A percentile compares a stretch with the other conserved stretches of the same genome.
phyloP scores from a whole-genome alignment of 2,113 vertebrate species.

The Picathartes gymnocephalus region DNA sequence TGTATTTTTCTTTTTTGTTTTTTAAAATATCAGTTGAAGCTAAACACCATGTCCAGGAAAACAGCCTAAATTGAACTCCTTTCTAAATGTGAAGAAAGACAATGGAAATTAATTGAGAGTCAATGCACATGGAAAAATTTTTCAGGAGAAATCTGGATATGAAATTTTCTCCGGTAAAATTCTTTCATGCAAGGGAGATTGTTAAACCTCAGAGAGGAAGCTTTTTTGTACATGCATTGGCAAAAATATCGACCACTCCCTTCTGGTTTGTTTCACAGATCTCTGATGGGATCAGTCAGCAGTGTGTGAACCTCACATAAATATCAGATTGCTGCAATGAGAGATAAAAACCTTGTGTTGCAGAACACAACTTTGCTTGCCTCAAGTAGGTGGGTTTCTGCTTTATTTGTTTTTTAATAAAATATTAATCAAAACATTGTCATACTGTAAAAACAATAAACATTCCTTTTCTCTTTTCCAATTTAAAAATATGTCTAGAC shows the following conservation, averaged over 20 bases:
- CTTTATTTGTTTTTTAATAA: neutral
- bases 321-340: neutral
- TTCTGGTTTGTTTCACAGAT: slow-evolving; percentile 17
- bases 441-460: neutral
- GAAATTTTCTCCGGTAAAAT: neutral
- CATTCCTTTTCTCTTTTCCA: neutral
- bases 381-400: neutral
- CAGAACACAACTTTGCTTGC: neutral
- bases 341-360: neutral
- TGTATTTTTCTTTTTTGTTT: slow-evolving; percentile 13
- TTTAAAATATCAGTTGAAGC: neutral
- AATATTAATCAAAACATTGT: neutral
- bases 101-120: slow-evolving; percentile 1
- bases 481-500: slow-evolving; percentile 46
- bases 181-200: neutral
- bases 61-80: neutral
- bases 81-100: neutral
- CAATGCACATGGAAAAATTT: neutral
- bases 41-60: neutral
- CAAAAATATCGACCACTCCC: neutral
- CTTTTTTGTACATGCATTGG: neutral
- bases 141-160: neutral
- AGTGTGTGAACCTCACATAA: neutral
- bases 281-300: neutral
- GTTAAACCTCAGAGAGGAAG: neutral